phyloP scores from a whole-genome alignment of 2,797 vertebrate genomes.

The Okamejei kenojei region DNA sequence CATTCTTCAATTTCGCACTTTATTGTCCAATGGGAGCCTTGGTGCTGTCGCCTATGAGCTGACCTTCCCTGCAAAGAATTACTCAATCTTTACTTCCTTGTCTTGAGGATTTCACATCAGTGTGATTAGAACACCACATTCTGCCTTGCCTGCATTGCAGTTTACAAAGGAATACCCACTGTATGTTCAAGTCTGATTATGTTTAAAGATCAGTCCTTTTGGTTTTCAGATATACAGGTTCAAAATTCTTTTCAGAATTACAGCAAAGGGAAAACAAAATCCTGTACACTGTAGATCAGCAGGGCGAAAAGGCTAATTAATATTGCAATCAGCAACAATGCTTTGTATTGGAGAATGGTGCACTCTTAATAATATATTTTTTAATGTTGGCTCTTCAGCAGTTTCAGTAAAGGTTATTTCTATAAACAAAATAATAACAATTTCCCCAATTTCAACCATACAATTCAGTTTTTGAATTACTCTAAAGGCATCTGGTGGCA shows the following conservation, averaged over 20 bases:
- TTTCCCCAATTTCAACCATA: neutral
- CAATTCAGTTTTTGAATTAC: neutral
- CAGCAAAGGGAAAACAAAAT: no score
- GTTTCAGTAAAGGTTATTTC: neutral
- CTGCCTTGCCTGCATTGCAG: neutral
- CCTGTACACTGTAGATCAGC: no score
- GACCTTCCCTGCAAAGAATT: neutral
- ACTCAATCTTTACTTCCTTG: neutral
- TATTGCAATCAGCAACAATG: neutral
- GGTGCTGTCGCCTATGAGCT: neutral
- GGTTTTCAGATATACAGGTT: neutral
- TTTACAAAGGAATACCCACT: neutral
- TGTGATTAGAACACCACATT: neutral
- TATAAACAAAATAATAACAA: neutral
- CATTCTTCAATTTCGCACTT: neutral
- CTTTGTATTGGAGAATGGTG: neutral
- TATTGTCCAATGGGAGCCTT: neutral
- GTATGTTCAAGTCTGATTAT: neutral
- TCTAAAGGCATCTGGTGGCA: slow-evolving; percentile 3
- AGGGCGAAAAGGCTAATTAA: neutral
- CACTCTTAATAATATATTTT: neutral
- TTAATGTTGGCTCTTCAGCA: neutral
- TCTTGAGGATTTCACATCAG: neutral
- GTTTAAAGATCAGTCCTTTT: neutral
- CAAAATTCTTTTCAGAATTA: neutral